A percentile compares a stretch with the other conserved stretches of the same genome.
Conservation (phyloP, 2,797 vertebrate genomes). For the Manis javanica region DNA sequence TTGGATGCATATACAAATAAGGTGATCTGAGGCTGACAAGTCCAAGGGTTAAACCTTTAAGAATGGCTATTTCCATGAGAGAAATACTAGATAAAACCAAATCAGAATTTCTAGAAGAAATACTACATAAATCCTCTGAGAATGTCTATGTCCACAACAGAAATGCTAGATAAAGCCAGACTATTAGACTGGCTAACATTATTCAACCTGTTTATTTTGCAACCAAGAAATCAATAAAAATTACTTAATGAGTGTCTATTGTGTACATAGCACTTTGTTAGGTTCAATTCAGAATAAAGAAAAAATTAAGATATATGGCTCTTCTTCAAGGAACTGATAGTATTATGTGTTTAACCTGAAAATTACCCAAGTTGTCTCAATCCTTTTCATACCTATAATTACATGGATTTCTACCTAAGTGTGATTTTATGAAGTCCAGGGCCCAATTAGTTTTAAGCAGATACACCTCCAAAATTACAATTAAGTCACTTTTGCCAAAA, state of each 20-base stretch:
- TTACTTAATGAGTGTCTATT: background rate
- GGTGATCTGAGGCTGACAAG: background rate
- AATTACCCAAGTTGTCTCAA: background rate
- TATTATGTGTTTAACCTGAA: constrained; percentile 22
- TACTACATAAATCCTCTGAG: background rate
- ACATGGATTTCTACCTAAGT: background rate
- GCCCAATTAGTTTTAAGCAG: constrained; percentile 24
- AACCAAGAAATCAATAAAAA: background rate
- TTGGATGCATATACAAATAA: background rate
- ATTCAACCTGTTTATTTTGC: background rate
- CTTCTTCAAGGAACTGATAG: background rate
- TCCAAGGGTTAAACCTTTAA: background rate
- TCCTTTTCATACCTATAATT: background rate
- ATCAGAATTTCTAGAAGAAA: background rate
- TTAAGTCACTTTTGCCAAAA: constrained; percentile 30
- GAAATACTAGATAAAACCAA: background rate
- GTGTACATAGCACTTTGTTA: background rate
- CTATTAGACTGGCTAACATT: background rate
- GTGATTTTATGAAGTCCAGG: constrained; percentile 1
- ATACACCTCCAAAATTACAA: constrained; percentile 32
- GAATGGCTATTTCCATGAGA: background rate
- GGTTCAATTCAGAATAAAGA: background rate
- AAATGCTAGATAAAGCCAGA: background rate
- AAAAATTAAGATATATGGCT: constrained; percentile 2
- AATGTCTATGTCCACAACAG: background rate